phyloP scores from a whole-genome alignment of 2,888 invertebrate species.

The Cataglyphis albicans region DNA sequence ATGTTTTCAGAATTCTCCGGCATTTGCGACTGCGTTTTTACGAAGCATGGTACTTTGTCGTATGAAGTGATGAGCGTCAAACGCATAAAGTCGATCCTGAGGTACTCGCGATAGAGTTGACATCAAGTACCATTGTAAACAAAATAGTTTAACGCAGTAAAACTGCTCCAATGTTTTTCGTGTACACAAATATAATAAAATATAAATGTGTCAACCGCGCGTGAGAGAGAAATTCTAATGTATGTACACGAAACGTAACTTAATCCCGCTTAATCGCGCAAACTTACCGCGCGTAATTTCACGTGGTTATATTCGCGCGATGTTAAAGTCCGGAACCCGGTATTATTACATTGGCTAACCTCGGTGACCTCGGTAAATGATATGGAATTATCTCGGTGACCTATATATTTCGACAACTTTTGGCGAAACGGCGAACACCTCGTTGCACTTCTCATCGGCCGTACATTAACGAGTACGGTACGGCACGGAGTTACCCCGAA shows the following conservation, averaged over 20 bases:
- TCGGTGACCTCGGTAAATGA: slow-evolving; percentile 42
- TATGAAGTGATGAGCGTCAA: slow-evolving; percentile 44
- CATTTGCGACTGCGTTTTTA: slow-evolving; percentile 44
- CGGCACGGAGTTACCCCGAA: slow-evolving; percentile 57
- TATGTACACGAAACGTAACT: slow-evolving; percentile 24
- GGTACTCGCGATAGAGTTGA: slow-evolving; percentile 31
- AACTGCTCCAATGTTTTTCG: slow-evolving; percentile 40
- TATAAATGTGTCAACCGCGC: background rate
- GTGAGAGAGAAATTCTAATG: slow-evolving; percentile 18
- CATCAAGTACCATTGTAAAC: slow-evolving; percentile 16
- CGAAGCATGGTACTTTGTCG: slow-evolving; percentile 41
- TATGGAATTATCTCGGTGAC: slow-evolving; percentile 50
- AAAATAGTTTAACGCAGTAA: slow-evolving; percentile 33
- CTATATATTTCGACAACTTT: slow-evolving; percentile 43
- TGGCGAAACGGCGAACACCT: slow-evolving; percentile 11
- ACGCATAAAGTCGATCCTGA: slow-evolving; percentile 42
- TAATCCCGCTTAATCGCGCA: slow-evolving; percentile 26
- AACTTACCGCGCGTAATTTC: slow-evolving; percentile 43
- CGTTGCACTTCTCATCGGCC: slow-evolving; percentile 62
- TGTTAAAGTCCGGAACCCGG: slow-evolving; percentile 3
- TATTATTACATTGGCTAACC: slow-evolving; percentile 30
- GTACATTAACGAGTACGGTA: slow-evolving; percentile 56
- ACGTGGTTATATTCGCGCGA: background rate
- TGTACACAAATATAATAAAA: background rate
- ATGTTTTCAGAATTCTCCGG: slow-evolving; percentile 20